Conservation (phyloP, 2,888 invertebrate species). For the Aspidiotus rigidus region DNA sequence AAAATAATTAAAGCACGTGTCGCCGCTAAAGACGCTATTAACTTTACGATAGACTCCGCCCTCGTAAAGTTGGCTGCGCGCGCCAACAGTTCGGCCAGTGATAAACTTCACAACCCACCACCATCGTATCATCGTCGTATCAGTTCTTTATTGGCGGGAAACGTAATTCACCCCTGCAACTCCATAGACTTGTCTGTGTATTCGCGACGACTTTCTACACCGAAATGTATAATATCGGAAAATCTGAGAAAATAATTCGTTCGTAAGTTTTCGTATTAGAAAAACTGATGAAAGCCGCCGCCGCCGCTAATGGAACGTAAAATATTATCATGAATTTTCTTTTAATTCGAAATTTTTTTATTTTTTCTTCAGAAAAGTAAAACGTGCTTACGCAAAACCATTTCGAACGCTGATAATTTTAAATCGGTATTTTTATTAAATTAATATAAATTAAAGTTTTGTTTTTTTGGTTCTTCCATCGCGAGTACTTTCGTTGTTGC, state of each 20-base stretch:
- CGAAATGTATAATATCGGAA: conserved; percentile 32
- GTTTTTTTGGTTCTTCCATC: no score
- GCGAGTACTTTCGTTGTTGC: no score
- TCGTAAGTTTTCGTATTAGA: neutral
- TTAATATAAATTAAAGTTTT: no score
- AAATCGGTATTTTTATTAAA: no score
- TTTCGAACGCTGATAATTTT: no score
- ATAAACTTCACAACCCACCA: conserved; percentile 32
- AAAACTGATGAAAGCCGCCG: no score
- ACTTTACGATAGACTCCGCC: conserved; percentile 30
- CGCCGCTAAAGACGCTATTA: conserved; percentile 33
- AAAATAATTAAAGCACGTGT: conserved; percentile 34
- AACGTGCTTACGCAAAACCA: no score
- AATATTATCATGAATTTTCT: no score
- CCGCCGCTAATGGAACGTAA: no score
- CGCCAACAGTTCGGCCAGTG: conserved; percentile 23
- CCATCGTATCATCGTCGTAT: conserved; percentile 31
- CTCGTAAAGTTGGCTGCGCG: conserved; percentile 29
- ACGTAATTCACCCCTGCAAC: conserved; percentile 26
- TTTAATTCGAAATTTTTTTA: no score
- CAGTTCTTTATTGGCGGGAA: conserved; percentile 30
- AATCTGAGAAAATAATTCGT: conserved; percentile 14
- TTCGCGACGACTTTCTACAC: neutral
- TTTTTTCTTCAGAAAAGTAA: no score
- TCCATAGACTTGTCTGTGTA: conserved; percentile 5